Percentiles rank a stretch among this genome's conserved stretches.
Evolutionary conservation across 1,140 invertebrate genomes (phyloP).

Genomic region (Portunus trituberculatus): DNA sequence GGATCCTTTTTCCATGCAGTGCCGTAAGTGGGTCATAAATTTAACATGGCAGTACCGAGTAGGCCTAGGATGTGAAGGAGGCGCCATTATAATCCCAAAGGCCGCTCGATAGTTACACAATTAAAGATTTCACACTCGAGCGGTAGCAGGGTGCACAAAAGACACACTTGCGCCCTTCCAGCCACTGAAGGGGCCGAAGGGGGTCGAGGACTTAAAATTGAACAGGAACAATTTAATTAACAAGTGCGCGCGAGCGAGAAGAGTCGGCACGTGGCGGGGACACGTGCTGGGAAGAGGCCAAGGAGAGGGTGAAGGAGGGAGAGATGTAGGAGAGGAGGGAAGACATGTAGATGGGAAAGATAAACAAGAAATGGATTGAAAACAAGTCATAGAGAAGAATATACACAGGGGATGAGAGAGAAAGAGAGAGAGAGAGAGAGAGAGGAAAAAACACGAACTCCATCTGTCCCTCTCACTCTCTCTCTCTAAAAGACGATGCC

Average conservation of each 20-base stretch:
- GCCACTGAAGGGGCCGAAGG: not conserved
- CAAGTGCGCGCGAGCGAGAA: conserved; percentile 27
- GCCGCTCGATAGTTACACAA: not conserved
- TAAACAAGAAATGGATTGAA: too few relatives aligned
- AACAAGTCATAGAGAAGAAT: too few relatives aligned
- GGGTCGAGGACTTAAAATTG: conserved; percentile 9
- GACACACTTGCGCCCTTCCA: conserved; percentile 24
- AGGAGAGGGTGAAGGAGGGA: not conserved
- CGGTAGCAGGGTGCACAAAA: not conserved
- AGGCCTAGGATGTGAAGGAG: not conserved
- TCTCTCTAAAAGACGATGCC: not conserved
- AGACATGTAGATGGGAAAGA: too few relatives aligned
- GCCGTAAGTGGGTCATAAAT: conserved; percentile 2
- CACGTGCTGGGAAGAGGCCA: not conserved
- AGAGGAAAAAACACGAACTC: not conserved
- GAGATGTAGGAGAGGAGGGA: not conserved
- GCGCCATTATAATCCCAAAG: not conserved
- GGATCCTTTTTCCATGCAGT: not conserved
- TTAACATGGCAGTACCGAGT: not conserved
- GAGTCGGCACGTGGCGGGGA: conserved; percentile 10
- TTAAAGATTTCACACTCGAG: conserved; percentile 50
- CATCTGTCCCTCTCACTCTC: too few relatives aligned
- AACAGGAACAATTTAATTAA: conserved; percentile 62
- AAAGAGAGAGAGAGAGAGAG: not conserved
- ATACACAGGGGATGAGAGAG: not conserved